phyloP scores from a whole-genome alignment of 2,797 vertebrate genomes.

The Platyrinchus mystaceus region DNA sequence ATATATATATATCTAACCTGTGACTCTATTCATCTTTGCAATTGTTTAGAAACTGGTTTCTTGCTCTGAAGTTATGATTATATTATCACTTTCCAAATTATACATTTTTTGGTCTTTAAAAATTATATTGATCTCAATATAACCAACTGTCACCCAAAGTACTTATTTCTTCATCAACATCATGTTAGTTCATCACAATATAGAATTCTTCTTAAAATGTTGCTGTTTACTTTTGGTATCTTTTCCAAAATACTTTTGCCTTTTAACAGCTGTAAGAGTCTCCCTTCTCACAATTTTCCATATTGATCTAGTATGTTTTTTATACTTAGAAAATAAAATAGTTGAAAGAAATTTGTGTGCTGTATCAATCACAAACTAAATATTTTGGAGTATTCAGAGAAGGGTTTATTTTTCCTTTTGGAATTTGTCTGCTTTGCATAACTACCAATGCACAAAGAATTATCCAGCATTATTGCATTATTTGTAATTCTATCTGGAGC shows the following conservation, averaged over 20 bases:
- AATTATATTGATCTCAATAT: neutral
- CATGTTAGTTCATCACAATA: neutral
- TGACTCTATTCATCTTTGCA: neutral
- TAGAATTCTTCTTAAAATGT: neutral
- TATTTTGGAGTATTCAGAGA: neutral
- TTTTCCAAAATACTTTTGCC: neutral
- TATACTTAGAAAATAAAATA: neutral
- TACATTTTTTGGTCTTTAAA: neutral
- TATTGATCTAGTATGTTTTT: neutral
- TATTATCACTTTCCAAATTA: neutral
- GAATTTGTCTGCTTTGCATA: neutral
- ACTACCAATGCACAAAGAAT: neutral
- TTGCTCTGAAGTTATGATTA: neutral
- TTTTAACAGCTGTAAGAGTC: neutral
- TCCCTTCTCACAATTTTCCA: neutral
- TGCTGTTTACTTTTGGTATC: neutral
- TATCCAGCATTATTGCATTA: neutral
- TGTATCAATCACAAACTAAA: neutral
- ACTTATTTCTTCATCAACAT: neutral
- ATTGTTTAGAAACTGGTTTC: neutral
- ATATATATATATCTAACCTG: neutral
- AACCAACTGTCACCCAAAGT: neutral
- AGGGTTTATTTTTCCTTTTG: conserved; percentile 12
- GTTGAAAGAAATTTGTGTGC: neutral
- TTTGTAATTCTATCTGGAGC: neutral